A percentile compares a stretch with the other conserved stretches of the same genome.
Evolutionary conservation across 2,888 invertebrate species (phyloP).

Genomic region (Eurytoma californica): DNA sequence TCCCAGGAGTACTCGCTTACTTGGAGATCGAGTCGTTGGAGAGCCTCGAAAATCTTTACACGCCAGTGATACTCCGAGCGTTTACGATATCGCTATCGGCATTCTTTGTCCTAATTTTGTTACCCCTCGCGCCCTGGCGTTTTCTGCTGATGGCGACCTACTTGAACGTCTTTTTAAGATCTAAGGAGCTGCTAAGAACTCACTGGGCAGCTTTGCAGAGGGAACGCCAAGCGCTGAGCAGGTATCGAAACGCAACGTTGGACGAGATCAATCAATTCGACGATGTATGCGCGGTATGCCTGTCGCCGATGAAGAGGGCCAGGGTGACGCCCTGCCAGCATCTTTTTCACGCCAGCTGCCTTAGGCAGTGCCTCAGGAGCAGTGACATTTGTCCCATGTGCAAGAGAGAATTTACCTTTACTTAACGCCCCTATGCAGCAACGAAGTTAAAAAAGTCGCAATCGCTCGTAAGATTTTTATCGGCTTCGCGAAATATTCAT

Average conservation of each 20-base stretch:
- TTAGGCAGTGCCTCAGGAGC: constrained; percentile 83
- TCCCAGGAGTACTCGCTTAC: constrained; percentile 78
- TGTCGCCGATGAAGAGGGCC: constrained; percentile 83
- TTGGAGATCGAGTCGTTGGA: constrained; percentile 81
- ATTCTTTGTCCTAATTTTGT: constrained; percentile 77
- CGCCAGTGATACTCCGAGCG: constrained; percentile 80
- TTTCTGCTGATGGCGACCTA: constrained; percentile 80
- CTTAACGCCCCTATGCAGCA: constrained; percentile 67
- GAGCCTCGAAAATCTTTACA: constrained; percentile 84
- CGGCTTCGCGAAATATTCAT: neutral
- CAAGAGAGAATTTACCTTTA: constrained; percentile 81
- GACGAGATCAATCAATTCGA: constrained; percentile 83
- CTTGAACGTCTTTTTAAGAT: constrained; percentile 79
- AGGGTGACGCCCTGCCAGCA: constrained; percentile 88
- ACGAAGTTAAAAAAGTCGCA: neutral
- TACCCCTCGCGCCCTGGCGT: constrained; percentile 79
- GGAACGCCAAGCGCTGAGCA: constrained; percentile 80
- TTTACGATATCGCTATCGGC: constrained; percentile 79
- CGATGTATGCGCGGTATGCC: constrained; percentile 87
- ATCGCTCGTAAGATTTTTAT: neutral
- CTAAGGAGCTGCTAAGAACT: constrained; percentile 80
- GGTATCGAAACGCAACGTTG: constrained; percentile 80
- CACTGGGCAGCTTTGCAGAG: constrained; percentile 77
- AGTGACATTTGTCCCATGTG: constrained; percentile 86
- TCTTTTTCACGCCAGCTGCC: constrained; percentile 86